phyloP scores from a whole-genome alignment of 2,113 vertebrate genomes.

The Oryzias javanicus region DNA sequence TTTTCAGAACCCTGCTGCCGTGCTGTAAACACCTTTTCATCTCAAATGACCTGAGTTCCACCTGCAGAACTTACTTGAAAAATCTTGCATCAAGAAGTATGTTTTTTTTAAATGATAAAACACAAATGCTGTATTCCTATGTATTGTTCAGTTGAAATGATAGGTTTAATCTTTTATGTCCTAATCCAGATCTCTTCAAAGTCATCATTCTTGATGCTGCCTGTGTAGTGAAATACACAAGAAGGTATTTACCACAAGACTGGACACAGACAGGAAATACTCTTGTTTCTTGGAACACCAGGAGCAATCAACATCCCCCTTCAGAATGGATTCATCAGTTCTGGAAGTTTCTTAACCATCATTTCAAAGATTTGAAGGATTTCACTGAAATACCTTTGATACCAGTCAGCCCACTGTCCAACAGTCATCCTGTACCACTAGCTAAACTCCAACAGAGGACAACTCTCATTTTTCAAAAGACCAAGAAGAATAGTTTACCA shows the following conservation, averaged over 20 bases:
- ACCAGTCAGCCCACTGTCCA: constrained; percentile 62
- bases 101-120: neutral
- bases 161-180: neutral
- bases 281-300: constrained; percentile 71
- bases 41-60: constrained; percentile 63
- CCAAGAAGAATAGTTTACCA: constrained; percentile 63
- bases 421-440: constrained; percentile 46
- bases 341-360: constrained; percentile 79
- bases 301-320: constrained; percentile 69
- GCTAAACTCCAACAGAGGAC: constrained; percentile 68
- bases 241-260: constrained; percentile 68
- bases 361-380: constrained; percentile 59
- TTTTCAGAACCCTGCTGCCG: constrained; percentile 77
- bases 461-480: constrained; percentile 74
- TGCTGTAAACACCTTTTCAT: constrained; percentile 76
- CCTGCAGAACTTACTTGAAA: constrained; percentile 64
- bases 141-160: neutral
- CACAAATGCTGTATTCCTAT: neutral
- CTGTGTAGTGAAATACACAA: constrained; percentile 56
- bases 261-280: constrained; percentile 61
- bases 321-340: constrained; percentile 76
- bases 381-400: constrained; percentile 79
- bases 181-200: constrained; percentile 70
- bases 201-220: constrained; percentile 67
- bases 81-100: constrained; percentile 68